Evolutionary conservation across 2,113 vertebrate species (phyloP), one percentile per base, ranked within the genome.

Genomic region (Pristiophorus japonicus): DNA sequence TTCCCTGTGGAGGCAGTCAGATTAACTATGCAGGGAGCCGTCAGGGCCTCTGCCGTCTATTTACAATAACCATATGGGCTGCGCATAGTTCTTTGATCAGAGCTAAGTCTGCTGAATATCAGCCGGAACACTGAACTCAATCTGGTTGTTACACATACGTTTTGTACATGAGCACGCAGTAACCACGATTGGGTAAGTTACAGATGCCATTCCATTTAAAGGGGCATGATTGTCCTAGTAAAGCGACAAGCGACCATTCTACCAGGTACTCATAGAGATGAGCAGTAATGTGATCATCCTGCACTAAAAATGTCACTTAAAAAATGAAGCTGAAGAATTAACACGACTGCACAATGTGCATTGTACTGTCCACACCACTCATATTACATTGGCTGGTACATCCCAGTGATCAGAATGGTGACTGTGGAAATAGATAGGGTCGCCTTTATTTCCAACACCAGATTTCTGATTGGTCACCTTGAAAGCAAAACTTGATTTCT

Each of bases 71-170:
- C 93, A 92, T 7, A 67, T 51, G 42, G 42, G 38, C 12, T 7
- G 27, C 3, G 30, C 91, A 67, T 94, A 47, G 91, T 94, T 94
- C 91, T 94, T 94, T 70, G 93, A 70, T 70, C 65, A 67, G 42
- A 51, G 66, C 45, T 47, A 30, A 34, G 38, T 51, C 65, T 94
- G 93, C 38, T 14, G 66, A 51, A 67, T 34, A 51, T 70, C 65
- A 73, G 45, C 47, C 38, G 1, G 20, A 47, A 8, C 65, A 6
- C 63, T 94, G 92, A 70, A 66, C 63, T 88, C 45, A 4, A 7
- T 45, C 22, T 47, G 20, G 42, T 6, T 42, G 18, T 65, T 66
- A 45, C 34, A 16, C 11, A 38, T 1, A 65, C 16, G 20, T 18
- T 16, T 65, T 0, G n/a, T 38, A 42, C 62, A 55, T 30, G 8